Percentiles rank a stretch among this genome's conserved stretches.
phyloP scores from a whole-genome alignment of 2,113 vertebrate genomes.

The Spilogale gracilis region DNA sequence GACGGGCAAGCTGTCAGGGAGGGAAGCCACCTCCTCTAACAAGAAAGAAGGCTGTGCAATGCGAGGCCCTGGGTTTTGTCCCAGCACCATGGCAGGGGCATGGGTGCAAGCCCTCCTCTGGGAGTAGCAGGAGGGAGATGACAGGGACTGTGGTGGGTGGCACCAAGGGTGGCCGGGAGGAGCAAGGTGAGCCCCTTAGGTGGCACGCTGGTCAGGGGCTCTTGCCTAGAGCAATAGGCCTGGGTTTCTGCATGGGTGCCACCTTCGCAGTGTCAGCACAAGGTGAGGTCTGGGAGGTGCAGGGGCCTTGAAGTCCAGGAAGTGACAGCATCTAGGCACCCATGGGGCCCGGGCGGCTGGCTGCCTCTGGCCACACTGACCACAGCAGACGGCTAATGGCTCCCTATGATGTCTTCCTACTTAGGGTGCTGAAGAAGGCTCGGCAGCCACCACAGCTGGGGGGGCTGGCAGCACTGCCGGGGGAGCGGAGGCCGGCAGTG shows the following conservation, averaged over 20 bases:
- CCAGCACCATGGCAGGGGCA: fast-evolving
- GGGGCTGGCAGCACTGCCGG: background rate
- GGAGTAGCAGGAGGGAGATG: background rate
- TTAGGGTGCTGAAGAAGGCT: conserved; percentile 62
- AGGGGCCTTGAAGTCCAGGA: background rate
- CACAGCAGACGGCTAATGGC: fast-evolving
- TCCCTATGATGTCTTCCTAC: background rate
- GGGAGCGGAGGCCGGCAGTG: background rate
- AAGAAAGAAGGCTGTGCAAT: background rate
- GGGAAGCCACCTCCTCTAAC: background rate
- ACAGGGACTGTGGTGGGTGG: background rate
- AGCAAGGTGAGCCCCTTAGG: fast-evolving
- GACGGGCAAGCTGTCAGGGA: background rate
- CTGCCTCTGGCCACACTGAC: background rate
- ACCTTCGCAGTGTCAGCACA: fast-evolving
- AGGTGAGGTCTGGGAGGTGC: background rate
- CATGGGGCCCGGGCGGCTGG: fast-evolving
- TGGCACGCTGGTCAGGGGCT: background rate
- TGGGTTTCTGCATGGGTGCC: background rate
- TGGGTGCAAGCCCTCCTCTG: background rate
- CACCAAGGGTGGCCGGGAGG: background rate
- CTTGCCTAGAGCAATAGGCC: too few species aligned
- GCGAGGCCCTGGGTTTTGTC: background rate
- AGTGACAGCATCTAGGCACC: background rate
- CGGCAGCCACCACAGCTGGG: background rate